Evolutionary conservation across 2,113 vertebrate genomes (phyloP), one percentile per base, ranked within the genome.

Genomic region (Campylorhamphus procurvoides): DNA sequence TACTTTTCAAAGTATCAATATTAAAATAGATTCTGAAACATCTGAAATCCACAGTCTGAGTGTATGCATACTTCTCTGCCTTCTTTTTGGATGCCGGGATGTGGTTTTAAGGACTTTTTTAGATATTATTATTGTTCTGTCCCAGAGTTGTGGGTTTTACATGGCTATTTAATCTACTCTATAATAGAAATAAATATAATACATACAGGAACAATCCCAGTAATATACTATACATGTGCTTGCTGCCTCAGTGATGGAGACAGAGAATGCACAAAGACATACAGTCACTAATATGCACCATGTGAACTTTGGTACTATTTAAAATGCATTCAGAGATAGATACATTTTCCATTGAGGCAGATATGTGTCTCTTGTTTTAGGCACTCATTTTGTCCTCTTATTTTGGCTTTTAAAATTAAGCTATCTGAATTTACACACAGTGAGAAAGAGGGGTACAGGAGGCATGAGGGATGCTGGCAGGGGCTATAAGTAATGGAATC

Each of bases 1-100:
- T 79, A 91, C 23, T 94, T 95, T 95, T 91, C 60, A 94, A 83
- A 87, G 25, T 74, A 71, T 68, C 31, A 85, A 68, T 16, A 71
- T 44, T 74, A 76, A 81, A 58, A 42, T 50, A 95, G 12, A 22
- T 28, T 39, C 55, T 66, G 56, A 92, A 94, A 83, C n/a, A 80
- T 56, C 82, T 93, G 59, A 95, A 97, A 96, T 53, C 33, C 31
- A 37, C 33, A 47, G 37, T 46, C 13, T 72, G 69, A 76, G 40
- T 40, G 12, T 84, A 27, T 27, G 73, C 63, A 35, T 72, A 42
- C 6, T 71, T 62, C 72, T 87, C 72, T 87, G 19, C 18, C 31
- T 66, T 29, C 20, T 75, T 63, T 67, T 50, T 49, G 14, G 47
- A 42, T 14, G 8, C 10, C 9, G 0, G 3, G 8, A 18, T 64